Conservation (phyloP, 2,113 vertebrate genomes). For the Callithrix jacchus region DNA sequence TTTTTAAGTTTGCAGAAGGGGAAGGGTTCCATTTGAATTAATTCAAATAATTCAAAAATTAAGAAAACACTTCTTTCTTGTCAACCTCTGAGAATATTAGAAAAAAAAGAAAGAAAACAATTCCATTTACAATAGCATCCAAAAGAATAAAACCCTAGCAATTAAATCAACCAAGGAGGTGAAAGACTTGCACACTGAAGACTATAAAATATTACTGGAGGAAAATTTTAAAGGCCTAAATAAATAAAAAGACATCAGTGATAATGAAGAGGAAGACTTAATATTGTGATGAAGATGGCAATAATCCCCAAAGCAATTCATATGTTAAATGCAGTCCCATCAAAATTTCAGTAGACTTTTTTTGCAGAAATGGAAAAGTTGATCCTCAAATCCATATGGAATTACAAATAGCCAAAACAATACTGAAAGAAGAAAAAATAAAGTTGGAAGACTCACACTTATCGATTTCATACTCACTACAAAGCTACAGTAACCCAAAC, state of each 20-base stretch:
- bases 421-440: not conserved
- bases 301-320: not conserved
- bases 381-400: not conserved
- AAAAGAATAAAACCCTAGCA: not conserved
- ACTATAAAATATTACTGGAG: not conserved
- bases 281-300: not conserved
- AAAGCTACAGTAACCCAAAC: not conserved
- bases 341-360: not conserved
- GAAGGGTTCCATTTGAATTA: not conserved
- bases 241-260: not conserved
- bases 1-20: not conserved
- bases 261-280: not conserved
- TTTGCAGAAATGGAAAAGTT: not conserved
- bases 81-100: not conserved
- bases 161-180: constrained; percentile 23
- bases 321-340: not conserved
- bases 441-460: not conserved
- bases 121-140: not conserved
- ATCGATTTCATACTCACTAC: not conserved
- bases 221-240: not conserved
- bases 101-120: not conserved
- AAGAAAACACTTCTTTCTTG: not conserved
- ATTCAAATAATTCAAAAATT: not conserved
- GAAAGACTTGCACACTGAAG: not conserved
- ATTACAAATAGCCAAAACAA: not conserved